A percentile compares a stretch with the other conserved stretches of the same genome.
These are phyloP conservation scores for Stigmatopora nigra DNA, from an alignment of 2,113 vertebrate species.

Conservation along the genomic window DNA sequence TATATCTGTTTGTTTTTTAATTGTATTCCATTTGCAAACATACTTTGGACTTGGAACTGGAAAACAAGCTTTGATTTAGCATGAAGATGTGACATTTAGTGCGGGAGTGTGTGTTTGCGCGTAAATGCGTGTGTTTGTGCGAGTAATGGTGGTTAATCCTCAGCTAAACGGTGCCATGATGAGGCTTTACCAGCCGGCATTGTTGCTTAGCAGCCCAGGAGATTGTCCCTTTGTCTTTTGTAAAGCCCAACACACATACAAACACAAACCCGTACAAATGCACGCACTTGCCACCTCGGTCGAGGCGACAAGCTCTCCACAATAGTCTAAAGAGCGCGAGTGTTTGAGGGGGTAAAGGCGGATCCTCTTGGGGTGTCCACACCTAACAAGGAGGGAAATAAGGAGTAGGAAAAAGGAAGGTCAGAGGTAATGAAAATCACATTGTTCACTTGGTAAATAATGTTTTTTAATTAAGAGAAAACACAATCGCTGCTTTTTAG, in stretches of 20 bases:
- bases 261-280: conserved; percentile 15
- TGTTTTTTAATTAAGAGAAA: conserved; percentile 60
- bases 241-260: conserved; percentile 36
- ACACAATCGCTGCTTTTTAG: conserved; percentile 24
- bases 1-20: neutral
- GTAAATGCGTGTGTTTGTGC: conserved; percentile 40
- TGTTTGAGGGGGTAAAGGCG: conserved; percentile 13
- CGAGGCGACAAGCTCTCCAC: conserved; percentile 40
- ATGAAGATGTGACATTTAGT: conserved; percentile 26
- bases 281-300: conserved; percentile 30
- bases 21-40: neutral
- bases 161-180: conserved; percentile 56
- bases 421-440: conserved; percentile 46
- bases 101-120: conserved; percentile 14
- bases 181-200: conserved; percentile 56
- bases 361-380: conserved; percentile 36
- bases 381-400: conserved; percentile 21
- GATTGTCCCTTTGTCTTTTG: conserved; percentile 58
- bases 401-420: conserved; percentile 28
- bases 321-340: conserved; percentile 25
- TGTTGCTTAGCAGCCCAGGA: conserved; percentile 63
- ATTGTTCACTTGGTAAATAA: conserved; percentile 51
- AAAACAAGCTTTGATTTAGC: conserved; percentile 35
- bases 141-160: conserved; percentile 59
- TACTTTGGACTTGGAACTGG: neutral